Evolutionary conservation across 2,888 invertebrate species (phyloP), one percentile per base, ranked within the genome.

Genomic region (Pyrrhopygopsis socrates): DNA sequence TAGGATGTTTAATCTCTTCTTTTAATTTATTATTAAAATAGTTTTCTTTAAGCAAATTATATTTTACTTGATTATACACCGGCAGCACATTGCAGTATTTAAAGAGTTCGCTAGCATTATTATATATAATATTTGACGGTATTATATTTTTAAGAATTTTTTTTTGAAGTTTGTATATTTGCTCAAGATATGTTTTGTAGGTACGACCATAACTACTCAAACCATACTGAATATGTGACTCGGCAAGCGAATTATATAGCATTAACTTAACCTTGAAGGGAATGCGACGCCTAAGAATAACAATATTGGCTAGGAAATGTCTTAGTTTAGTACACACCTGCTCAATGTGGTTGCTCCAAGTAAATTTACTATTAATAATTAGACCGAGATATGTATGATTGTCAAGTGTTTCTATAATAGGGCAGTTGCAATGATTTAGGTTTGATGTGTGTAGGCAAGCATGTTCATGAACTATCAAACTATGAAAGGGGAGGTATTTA

Each of bases 361-460:
- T 84, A 30, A 87, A 78, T 6, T 63, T 58, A 8, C 63, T 73
- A 50, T 89, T 82, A 15, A 89, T 82, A 11, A 60, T 41, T 45
- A 89, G 30, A n/a, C 82, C 86, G n/a, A 86, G 54, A 29, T 87
- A 87, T 5, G 67, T 82, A 29, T 83, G 84, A 18, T 54, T 68
- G 6, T 80, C 63, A 18, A 84, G 84, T 20, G 50, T 5, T 58
- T 83, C 77, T 20, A 88, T 71, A 18, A 27, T 15, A 1, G 77
- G 50, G 24, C 86, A 88, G 2, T 45, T 54, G 29, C 88, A 86
- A 2, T 1, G 1, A 18, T 8, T 5, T 24, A 0, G 87, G 91
- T 29, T 90, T 89, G n/a, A 41, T 87, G 50, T 83, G 87, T 58
- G 81, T 91, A 92, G 92, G 38, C 89, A 89, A 8, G 41, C 54